Conservation (phyloP, 2,888 invertebrate genomes). For the Pasiphila rectangulata region DNA sequence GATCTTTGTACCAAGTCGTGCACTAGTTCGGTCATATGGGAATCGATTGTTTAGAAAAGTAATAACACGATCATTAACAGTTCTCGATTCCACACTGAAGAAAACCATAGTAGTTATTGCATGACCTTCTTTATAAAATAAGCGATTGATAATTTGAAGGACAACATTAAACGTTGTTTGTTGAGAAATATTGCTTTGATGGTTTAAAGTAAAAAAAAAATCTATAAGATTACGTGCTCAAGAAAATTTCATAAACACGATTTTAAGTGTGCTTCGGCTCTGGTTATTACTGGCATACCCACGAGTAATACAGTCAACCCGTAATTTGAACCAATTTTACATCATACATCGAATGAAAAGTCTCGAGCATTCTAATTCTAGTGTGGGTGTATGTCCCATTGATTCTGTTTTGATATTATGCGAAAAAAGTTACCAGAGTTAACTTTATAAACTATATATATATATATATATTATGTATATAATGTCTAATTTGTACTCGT, state of each 20-base stretch:
- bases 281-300: conserved; percentile 23
- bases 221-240: not conserved
- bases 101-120: conserved; percentile 34
- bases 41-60: conserved; percentile 59
- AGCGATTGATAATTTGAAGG: no score
- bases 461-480: no score
- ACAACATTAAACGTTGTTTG: no score
- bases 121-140: conserved; percentile 29
- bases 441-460: no score
- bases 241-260: conserved; percentile 2
- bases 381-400: conserved; percentile 15
- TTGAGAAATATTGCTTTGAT: no score
- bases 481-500: no score
- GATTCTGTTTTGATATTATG: conserved; percentile 13
- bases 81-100: conserved; percentile 28
- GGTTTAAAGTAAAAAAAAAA: not conserved
- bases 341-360: conserved; percentile 29
- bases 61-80: conserved; percentile 43
- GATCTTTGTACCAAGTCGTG: conserved; percentile 44
- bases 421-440: no score
- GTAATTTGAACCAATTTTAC: conserved; percentile 43
- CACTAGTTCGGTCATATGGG: conserved; percentile 49
- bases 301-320: conserved; percentile 32
- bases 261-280: conserved; percentile 5
- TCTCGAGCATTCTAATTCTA: conserved; percentile 27